phyloP scores from a whole-genome alignment of 2,797 vertebrate genomes.

The Gallinago stenura region DNA sequence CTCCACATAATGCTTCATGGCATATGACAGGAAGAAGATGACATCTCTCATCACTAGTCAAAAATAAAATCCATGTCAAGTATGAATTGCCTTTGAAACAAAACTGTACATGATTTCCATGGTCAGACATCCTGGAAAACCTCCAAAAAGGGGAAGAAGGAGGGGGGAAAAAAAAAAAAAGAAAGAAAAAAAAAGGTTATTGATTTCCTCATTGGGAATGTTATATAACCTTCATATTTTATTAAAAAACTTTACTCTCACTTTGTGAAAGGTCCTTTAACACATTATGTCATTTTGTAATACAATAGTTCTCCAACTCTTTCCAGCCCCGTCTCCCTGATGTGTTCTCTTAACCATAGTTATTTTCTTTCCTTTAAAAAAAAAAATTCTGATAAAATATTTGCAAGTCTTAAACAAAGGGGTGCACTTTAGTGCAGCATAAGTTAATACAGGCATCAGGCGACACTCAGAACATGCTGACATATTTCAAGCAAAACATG shows the following conservation, averaged over 20 bases:
- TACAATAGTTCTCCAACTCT: conserved; percentile 37
- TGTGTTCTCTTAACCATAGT: conserved; percentile 39
- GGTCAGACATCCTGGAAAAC: conserved; percentile 23
- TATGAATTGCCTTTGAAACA: conserved; percentile 56
- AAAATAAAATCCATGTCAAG: conserved; percentile 69
- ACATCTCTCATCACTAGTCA: conserved; percentile 68
- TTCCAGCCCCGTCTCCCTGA: conserved; percentile 30
- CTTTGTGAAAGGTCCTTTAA: conserved; percentile 18
- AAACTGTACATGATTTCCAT: conserved; percentile 28
- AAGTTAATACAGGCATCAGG: neutral
- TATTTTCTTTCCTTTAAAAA: conserved; percentile 17
- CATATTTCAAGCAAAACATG: neutral
- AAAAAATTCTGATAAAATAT: conserved; percentile 37
- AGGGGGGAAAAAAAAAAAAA: neutral
- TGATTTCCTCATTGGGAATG: conserved; percentile 61
- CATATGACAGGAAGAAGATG: conserved; percentile 66
- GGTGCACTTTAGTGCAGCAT: neutral
- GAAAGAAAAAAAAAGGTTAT: neutral
- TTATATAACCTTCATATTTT: conserved; percentile 66
- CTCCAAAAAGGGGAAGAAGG: neutral
- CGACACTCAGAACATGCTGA: neutral
- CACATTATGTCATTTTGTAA: conserved; percentile 46
- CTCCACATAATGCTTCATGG: conserved; percentile 62
- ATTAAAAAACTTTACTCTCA: conserved; percentile 51
- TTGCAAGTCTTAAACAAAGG: conserved; percentile 54